A percentile compares a stretch with the other conserved stretches of the same genome.
phyloP scores from a whole-genome alignment of 2,113 vertebrate genomes.

The Cercocebus atys region DNA sequence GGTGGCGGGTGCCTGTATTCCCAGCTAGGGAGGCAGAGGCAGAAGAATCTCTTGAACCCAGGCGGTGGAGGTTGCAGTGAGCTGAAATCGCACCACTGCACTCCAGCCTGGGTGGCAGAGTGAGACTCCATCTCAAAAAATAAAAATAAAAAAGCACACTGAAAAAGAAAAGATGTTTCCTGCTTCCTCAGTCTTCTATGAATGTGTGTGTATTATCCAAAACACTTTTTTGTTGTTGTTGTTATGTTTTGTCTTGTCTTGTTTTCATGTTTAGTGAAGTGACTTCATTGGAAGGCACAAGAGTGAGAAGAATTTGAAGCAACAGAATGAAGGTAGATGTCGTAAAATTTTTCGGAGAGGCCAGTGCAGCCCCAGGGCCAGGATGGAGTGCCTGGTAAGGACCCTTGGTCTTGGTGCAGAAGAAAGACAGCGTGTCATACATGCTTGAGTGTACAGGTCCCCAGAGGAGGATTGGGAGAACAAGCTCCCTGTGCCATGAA shows the following conservation, averaged over 20 bases:
- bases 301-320: background rate
- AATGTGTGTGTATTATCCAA: no score
- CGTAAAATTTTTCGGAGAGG: background rate
- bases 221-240: no score
- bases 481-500: no score
- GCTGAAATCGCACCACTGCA: no score
- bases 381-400: accelerated
- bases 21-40: no score
- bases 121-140: no score
- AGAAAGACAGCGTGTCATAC: accelerated
- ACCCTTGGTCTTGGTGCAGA: background rate
- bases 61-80: no score
- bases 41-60: no score
- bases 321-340: background rate
- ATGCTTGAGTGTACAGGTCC: background rate
- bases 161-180: background rate
- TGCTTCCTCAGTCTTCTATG: background rate
- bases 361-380: background rate
- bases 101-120: no score
- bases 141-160: background rate
- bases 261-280: background rate
- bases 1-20: no score
- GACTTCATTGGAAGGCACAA: background rate
- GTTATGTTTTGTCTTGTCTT: background rate
- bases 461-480: background rate